Conservation (phyloP, 2,113 vertebrate species). For the Psettodes erumei region DNA sequence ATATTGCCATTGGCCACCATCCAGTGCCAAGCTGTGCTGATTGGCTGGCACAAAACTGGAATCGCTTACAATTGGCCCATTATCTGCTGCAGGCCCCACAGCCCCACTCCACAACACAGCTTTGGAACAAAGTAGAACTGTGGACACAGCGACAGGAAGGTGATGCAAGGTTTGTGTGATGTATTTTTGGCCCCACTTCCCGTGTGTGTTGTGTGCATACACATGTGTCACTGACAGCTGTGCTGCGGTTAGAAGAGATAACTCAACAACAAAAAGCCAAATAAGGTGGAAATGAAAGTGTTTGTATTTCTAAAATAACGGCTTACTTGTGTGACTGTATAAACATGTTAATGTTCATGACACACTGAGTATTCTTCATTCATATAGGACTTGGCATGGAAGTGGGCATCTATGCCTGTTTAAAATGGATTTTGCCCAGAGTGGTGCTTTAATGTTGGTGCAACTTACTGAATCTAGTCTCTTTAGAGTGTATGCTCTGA, state of each 20-base stretch:
- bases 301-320: conserved; percentile 24
- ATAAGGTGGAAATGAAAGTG: conserved; percentile 11
- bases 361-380: not conserved
- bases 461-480: no score
- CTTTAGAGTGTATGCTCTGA: not conserved
- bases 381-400: not conserved
- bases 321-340: conserved; percentile 11
- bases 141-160: conserved; percentile 74
- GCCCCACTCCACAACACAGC: conserved; percentile 58
- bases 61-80: conserved; percentile 74
- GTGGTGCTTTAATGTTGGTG: conserved; percentile 8
- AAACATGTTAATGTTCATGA: not conserved
- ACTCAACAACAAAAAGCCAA: conserved; percentile 41
- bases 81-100: conserved; percentile 70
- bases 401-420: not conserved
- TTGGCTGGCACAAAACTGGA: conserved; percentile 72
- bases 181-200: conserved; percentile 63
- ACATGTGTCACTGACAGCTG: not conserved
- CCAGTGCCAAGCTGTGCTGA: conserved; percentile 60
- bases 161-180: conserved; percentile 86
- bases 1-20: conserved; percentile 73
- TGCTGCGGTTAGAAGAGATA: conserved; percentile 12
- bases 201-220: conserved; percentile 56
- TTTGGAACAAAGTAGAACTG: conserved; percentile 64
- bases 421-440: not conserved